These are phyloP conservation scores for Thamnophis elegans DNA, from an alignment of 2,797 vertebrate genomes.

Conservation along the genomic window DNA sequence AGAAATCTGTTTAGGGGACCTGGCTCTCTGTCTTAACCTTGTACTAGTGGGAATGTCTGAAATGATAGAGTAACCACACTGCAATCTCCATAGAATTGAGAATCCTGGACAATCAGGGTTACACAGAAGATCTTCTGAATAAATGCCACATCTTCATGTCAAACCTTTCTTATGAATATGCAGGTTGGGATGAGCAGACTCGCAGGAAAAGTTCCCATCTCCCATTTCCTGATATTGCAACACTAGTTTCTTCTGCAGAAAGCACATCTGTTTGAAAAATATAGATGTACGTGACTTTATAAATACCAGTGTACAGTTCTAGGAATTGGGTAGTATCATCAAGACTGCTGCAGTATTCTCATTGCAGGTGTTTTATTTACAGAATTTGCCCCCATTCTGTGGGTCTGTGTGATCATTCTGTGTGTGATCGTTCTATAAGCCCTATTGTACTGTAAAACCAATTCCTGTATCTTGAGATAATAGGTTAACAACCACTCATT, in stretches of 20 bases:
- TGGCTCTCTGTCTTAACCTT: neutral
- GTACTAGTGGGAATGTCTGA: neutral
- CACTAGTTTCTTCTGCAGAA: neutral
- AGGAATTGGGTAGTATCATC: neutral
- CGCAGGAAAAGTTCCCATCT: neutral
- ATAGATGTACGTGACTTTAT: neutral
- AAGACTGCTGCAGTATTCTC: neutral
- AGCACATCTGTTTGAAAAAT: neutral
- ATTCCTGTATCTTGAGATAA: neutral
- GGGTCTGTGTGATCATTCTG: neutral
- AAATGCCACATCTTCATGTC: neutral
- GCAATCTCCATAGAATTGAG: neutral
- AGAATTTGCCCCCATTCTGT: neutral
- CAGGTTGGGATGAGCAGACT: neutral
- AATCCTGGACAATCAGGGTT: neutral
- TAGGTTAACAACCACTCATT: neutral
- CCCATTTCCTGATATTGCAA: neutral
- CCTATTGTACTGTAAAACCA: neutral
- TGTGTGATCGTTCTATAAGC: neutral
- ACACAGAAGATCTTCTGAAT: neutral
- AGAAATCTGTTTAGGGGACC: neutral
- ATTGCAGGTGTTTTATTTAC: neutral
- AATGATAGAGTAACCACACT: neutral
- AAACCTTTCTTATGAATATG: neutral
- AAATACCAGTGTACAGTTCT: neutral